Base-by-base conservation (phyloP, 1,140 invertebrate genomes). In the Rhopalosiphum maidis region DNA sequence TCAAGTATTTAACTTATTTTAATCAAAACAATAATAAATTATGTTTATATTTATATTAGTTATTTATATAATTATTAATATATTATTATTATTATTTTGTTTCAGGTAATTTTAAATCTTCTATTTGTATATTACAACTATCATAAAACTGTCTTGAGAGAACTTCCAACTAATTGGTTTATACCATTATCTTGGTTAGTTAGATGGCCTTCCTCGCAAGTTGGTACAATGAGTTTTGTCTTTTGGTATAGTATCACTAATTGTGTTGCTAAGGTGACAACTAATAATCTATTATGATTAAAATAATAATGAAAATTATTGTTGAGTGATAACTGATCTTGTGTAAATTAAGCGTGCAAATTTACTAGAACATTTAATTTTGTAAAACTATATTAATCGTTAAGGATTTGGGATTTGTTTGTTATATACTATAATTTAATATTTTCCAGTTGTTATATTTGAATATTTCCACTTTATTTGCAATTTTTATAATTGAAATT, bases 241-340 rank as follows among this genome's bases (percentile, higher is more conserved):
- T 93, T 93, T 85, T 93, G 91, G 91, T 93, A 54, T 54, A 43
- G 91, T 85, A 41, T 93, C 25, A 93, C 91, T 11, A 93, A 55
- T 43, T 93, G 82, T 43, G 91, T 93, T 37, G 91, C 91, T n/a
- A 93, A 41, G 55, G 35, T 93, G 21, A 43, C 82, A 11, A 86
- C 23, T 9, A 86, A 30, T 55, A 93, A 54, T 93, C 8, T 93
- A 30, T 85, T 91, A 43, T 90, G 60, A 90, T 43, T 37, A 85
- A 37, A 85, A 25, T 43, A 21, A 43, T 41, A 41, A 41, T 83
- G 23, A 1, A 37, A 8, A 21, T 41, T 83, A 83, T 77, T 77
- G 30, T 30, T 68, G 5, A 77, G 60, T n/a, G 15, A 77, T 77
- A n/a, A n/a, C 60, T 77, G 60, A 77, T 77, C 5, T 37, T 83